Percentiles rank a stretch among this genome's conserved stretches.
phyloP scores from a whole-genome alignment of 2,113 vertebrate species.

The Pheucticus melanocephalus region DNA sequence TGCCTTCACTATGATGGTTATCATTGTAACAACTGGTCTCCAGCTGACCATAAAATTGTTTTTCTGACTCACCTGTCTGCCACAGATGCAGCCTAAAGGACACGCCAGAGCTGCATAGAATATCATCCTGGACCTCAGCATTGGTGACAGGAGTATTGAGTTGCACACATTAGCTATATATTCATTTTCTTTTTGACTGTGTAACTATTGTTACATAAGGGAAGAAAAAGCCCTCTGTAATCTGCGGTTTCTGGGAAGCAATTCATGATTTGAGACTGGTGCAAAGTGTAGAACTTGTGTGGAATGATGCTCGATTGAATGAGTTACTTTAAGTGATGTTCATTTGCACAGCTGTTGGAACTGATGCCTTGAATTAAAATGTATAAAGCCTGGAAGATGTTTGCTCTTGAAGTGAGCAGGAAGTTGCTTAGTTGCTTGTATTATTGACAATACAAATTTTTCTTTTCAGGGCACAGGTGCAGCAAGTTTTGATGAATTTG shows the following conservation, averaged over 20 bases:
- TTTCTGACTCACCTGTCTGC: neutral
- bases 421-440: neutral
- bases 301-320: fast-evolving
- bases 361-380: neutral
- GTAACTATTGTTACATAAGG: neutral
- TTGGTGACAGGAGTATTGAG: neutral
- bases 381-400: neutral
- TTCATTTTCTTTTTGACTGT: neutral
- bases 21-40: neutral
- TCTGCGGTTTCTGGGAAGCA: neutral
- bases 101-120: neutral
- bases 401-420: neutral
- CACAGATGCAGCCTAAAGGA: neutral
- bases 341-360: neutral
- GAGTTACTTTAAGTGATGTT: neutral
- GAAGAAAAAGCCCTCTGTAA: neutral
- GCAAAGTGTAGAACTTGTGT: neutral
- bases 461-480: constrained; percentile 89
- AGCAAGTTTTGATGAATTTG: constrained; percentile 98
- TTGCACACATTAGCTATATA: fast-evolving
- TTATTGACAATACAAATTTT: neutral
- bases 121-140: neutral
- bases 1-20: neutral
- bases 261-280: fast-evolving
- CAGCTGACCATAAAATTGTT: neutral